phyloP scores from a whole-genome alignment of 1,140 invertebrate genomes.

The Tribolium madens region DNA sequence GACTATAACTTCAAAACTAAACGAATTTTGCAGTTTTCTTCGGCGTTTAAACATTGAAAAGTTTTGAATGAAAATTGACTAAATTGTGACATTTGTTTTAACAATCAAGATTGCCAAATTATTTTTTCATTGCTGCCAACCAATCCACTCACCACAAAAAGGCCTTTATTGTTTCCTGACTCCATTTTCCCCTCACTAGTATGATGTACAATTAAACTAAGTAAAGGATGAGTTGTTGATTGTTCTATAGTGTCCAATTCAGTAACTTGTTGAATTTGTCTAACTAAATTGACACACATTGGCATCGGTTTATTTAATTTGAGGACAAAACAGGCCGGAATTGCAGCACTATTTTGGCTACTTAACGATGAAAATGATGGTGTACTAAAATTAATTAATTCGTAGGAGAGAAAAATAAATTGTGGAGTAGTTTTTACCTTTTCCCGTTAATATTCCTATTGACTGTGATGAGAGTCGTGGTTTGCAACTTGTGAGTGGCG shows the following conservation, averaged over 20 bases:
- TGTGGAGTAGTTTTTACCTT: constrained; percentile 71
- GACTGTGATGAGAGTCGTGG: constrained; percentile 82
- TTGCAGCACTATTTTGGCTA: constrained; percentile 85
- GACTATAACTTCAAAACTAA: too few species aligned
- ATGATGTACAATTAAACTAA: constrained; percentile 82
- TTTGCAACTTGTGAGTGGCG: constrained; percentile 88
- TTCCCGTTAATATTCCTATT: constrained; percentile 80
- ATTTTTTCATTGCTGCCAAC: not conserved
- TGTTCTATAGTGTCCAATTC: constrained; percentile 79
- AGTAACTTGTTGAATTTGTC: constrained; percentile 79
- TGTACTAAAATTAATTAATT: constrained; percentile 66
- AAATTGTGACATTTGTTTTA: too few species aligned
- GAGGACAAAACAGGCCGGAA: constrained; percentile 93
- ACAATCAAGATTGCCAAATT: too few species aligned
- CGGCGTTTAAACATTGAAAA: too few species aligned
- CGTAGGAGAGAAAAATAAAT: not conserved
- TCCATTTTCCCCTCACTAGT: constrained; percentile 77
- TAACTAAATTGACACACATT: constrained; percentile 81
- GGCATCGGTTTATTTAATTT: constrained; percentile 89
- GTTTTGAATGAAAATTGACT: too few species aligned
- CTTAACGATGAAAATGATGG: constrained; percentile 85
- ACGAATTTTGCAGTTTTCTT: too few species aligned
- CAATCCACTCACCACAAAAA: constrained; percentile 79
- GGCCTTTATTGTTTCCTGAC: constrained; percentile 77
- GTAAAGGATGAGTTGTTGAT: constrained; percentile 74